Evolutionary conservation across 2,797 vertebrate genomes (phyloP).

Genomic region (Apodemus agrarius): DNA sequence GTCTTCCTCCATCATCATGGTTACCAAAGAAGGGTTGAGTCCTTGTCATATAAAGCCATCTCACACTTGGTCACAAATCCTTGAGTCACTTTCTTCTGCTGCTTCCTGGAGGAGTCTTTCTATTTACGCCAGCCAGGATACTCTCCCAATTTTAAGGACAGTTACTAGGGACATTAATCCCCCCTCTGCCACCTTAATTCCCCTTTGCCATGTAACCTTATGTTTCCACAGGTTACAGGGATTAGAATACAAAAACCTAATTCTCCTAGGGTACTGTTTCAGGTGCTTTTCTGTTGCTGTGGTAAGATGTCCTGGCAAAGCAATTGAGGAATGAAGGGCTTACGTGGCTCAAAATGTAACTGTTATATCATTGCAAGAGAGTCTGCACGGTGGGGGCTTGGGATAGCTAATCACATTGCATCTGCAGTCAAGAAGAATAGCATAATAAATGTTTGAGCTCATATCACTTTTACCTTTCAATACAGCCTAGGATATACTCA

Average conservation of each 20-base stretch:
- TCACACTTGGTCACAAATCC: background rate
- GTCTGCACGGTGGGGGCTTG: background rate
- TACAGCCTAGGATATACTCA: background rate
- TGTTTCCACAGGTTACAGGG: background rate
- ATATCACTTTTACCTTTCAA: background rate
- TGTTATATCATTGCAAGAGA: background rate
- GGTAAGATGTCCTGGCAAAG: background rate
- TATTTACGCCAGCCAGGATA: background rate
- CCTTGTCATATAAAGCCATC: background rate
- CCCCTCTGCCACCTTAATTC: background rate
- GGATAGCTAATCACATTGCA: background rate
- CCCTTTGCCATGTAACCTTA: background rate
- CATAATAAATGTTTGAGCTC: background rate
- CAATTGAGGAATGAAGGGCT: background rate
- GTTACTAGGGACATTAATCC: background rate
- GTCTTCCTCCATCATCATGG: background rate
- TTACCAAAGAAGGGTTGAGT: background rate
- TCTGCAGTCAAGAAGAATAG: background rate
- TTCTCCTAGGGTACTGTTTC: background rate
- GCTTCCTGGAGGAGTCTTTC: background rate
- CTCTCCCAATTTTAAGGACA: background rate
- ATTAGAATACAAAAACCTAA: background rate
- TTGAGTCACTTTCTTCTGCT: background rate
- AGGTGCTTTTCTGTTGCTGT: background rate
- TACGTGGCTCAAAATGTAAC: background rate